Evolutionary conservation across 2,797 vertebrate genomes (phyloP).

Genomic region (Leptodactylus fallax): DNA sequence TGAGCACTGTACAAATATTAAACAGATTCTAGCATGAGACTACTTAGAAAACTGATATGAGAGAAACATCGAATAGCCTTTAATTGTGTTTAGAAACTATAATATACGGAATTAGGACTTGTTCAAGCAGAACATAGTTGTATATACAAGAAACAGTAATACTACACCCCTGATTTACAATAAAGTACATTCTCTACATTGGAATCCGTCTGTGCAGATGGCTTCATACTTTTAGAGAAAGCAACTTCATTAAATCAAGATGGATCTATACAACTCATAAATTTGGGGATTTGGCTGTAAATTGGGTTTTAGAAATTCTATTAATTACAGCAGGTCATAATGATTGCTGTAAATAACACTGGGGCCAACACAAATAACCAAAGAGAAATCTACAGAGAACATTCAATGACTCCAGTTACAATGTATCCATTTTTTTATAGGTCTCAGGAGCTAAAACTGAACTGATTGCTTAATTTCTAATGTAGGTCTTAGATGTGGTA

Average conservation of each 20-base stretch:
- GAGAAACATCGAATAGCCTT: conserved; percentile 15
- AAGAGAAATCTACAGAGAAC: not conserved
- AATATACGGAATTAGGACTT: conserved; percentile 34
- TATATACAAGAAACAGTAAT: conserved; percentile 45
- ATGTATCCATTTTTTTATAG: not conserved
- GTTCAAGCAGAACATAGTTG: conserved; percentile 43
- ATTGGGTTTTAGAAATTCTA: not conserved
- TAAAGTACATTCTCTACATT: conserved; percentile 35
- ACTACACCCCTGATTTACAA: conserved; percentile 31
- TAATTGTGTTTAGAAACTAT: conserved; percentile 30
- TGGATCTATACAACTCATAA: not conserved
- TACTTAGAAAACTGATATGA: conserved; percentile 36
- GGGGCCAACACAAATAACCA: not conserved
- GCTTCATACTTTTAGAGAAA: conserved; percentile 29
- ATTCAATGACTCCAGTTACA: not conserved
- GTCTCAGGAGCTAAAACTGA: not conserved
- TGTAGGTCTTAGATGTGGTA: not conserved
- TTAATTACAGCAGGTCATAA: not conserved
- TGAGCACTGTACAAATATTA: conserved; percentile 35
- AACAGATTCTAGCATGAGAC: not conserved
- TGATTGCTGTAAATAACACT: not conserved
- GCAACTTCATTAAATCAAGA: conserved; percentile 17
- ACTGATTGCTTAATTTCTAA: not conserved
- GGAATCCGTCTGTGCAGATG: conserved; percentile 12
- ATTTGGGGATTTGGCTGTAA: not conserved